Evolutionary conservation across 2,113 vertebrate species (phyloP).

Genomic region (Mastomys natalensis): DNA sequence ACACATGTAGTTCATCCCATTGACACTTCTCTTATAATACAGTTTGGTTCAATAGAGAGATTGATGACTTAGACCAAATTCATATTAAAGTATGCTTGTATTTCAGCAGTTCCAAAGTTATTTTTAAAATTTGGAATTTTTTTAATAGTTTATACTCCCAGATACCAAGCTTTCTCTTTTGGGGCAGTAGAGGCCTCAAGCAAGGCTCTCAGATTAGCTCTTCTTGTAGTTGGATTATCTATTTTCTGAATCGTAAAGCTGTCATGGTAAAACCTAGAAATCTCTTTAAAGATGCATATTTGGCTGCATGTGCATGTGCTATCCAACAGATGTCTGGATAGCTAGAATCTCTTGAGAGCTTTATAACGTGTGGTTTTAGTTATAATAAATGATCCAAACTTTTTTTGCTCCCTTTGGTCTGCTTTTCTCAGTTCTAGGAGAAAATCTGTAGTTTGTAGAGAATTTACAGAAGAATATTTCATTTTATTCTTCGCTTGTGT

Average conservation of each 20-base stretch:
- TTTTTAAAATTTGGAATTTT: not conserved
- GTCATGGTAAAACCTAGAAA: conserved; percentile 88
- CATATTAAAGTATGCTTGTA: not conserved
- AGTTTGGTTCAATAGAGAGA: conserved; percentile 47
- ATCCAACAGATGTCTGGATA: conserved; percentile 88
- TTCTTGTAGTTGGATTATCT: conserved; percentile 84
- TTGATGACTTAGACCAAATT: conserved; percentile 28
- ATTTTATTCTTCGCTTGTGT: conserved; percentile 43
- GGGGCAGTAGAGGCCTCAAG: not conserved
- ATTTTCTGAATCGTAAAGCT: conserved; percentile 86
- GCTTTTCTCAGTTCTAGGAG: conserved; percentile 51
- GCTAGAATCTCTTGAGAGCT: conserved; percentile 85
- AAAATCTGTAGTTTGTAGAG: conserved; percentile 71
- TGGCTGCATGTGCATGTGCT: conserved; percentile 87
- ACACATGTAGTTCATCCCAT: not conserved
- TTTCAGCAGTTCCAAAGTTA: conserved; percentile 43
- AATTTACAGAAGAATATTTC: conserved; percentile 70
- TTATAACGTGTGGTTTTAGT: conserved; percentile 80
- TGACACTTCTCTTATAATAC: conserved; percentile 17
- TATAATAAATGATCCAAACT: conserved; percentile 72
- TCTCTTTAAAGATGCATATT: conserved; percentile 87
- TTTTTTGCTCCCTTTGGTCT: conserved; percentile 33
- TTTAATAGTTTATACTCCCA: not conserved
- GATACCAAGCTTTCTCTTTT: not conserved
- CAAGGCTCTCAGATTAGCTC: conserved; percentile 79